Evolutionary conservation across 2,888 invertebrate species (phyloP).

Genomic region (Philopedon plagiatum): DNA sequence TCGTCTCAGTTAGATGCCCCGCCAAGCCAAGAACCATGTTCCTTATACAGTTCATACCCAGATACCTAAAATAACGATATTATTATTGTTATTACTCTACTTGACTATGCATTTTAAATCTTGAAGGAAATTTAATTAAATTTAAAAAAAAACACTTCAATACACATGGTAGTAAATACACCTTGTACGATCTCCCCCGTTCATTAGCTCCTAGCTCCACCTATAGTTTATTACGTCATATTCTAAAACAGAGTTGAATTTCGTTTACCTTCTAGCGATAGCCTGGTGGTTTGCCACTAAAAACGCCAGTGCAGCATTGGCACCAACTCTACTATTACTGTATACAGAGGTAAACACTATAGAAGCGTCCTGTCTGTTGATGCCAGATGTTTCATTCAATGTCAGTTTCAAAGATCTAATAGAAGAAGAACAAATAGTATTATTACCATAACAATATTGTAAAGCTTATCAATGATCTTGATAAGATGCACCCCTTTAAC

Average conservation of each 20-base stretch:
- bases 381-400: slow-evolving; percentile 6
- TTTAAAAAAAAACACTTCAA: too few relatives aligned
- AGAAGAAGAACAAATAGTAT: neutral
- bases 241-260: too few relatives aligned
- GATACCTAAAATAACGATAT: slow-evolving; percentile 25
- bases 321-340: slow-evolving; percentile 19
- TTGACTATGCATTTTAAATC: too few relatives aligned
- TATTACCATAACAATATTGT: neutral
- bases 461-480: neutral
- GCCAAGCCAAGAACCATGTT: slow-evolving; percentile 28
- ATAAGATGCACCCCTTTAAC: neutral
- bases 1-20: slow-evolving; percentile 5
- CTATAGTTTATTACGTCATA: too few relatives aligned
- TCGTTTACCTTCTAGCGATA: slow-evolving; percentile 30
- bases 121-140: too few relatives aligned
- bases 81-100: too few relatives aligned
- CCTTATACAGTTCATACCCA: slow-evolving; percentile 26
- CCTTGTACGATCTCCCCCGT: too few relatives aligned
- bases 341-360: slow-evolving; percentile 32
- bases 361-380: slow-evolving; percentile 29
- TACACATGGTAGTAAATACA: too few relatives aligned
- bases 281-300: slow-evolving; percentile 32
- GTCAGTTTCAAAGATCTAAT: slow-evolving; percentile 20
- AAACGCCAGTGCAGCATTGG: slow-evolving; percentile 26
- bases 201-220: too few relatives aligned